These are phyloP conservation scores for Hyposoter didymator DNA, from an alignment of 2,888 invertebrate species.

Conservation along the genomic window DNA sequence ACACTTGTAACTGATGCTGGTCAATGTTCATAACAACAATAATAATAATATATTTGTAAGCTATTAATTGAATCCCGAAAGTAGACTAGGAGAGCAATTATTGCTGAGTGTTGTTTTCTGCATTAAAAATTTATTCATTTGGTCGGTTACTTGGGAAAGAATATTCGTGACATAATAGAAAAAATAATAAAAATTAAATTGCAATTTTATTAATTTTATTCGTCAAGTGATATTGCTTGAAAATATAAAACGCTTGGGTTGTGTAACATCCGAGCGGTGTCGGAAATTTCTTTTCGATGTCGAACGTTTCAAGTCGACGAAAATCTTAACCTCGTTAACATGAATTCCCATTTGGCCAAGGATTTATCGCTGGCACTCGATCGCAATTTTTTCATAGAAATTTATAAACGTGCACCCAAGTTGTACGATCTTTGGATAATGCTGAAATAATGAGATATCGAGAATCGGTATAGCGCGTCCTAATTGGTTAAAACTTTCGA, in stretches of 20 bases:
- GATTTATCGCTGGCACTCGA: not conserved
- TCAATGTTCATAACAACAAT: not conserved
- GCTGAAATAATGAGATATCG: constrained; percentile 60
- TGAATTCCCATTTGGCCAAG: constrained; percentile 9
- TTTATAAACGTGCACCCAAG: constrained; percentile 4
- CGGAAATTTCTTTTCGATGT: constrained; percentile 6
- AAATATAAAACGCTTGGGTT: not conserved
- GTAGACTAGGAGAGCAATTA: not conserved
- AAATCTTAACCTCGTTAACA: constrained; percentile 25
- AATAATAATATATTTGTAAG: not conserved
- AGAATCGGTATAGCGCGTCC: constrained; percentile 32
- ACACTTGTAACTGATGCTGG: not conserved
- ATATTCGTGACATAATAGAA: not conserved
- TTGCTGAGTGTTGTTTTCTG: not conserved
- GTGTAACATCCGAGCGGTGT: not conserved
- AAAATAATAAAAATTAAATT: not conserved
- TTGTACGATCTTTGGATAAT: constrained; percentile 39
- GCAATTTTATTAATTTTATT: not conserved
- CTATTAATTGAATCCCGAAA: not conserved
- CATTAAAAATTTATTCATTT: not conserved
- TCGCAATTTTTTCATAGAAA: constrained; percentile 18
- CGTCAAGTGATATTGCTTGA: not conserved
- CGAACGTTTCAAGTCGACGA: constrained; percentile 3
- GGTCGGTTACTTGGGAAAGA: not conserved
- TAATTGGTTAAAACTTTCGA: constrained; percentile 61